Evolutionary conservation across 2,888 invertebrate species (phyloP), one percentile per base, ranked within the genome.

Genomic region (Hypena proboscidalis): DNA sequence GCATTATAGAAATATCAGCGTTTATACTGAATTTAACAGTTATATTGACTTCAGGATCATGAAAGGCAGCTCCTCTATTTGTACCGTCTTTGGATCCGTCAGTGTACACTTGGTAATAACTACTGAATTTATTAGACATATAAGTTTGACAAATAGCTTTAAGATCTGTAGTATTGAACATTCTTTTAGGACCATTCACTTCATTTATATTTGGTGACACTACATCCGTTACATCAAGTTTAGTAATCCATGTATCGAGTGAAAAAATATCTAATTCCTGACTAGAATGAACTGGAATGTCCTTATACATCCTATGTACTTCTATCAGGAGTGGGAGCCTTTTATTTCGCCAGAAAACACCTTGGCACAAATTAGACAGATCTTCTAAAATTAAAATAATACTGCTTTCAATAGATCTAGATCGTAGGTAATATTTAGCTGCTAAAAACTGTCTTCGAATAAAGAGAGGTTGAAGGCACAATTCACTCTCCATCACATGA

Each of bases 201-300:
- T n/a, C 9, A 8, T 29, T 19, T 4, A 42, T 25, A n/a, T 14
- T 17, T 26, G 6, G 10, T 5, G 3, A 11, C 4, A 31, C 5
- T 20, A 20, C 22, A 4, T 6, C 25, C 8, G 8, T 10, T 8
- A 42, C 4, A 25, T 31, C 19, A n/a, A 43, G 14, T 10, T 19
- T 26, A 2, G 14, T 20, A n/a, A 43, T 4, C 36, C 36, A 36
- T 9, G 27, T 21, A n/a, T 36, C 36, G 8, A 43, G 8, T 5
- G 26, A 6, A 10, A 37, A 43, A 3, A 36, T 26, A 1, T 26
- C 36, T 2, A 27, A 4, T 5, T 6, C 21, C 2, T 1, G 7
- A 14, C 20, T 11, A 1, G 23, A 17, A 9, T 26, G 7, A n/a
- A 43, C 22, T 10, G 4, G 20, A 8, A 4, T 2, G 2, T 23